These are phyloP conservation scores for Carettochelys insculpta DNA, from an alignment of 2,113 vertebrate species.

Conservation along the genomic window DNA sequence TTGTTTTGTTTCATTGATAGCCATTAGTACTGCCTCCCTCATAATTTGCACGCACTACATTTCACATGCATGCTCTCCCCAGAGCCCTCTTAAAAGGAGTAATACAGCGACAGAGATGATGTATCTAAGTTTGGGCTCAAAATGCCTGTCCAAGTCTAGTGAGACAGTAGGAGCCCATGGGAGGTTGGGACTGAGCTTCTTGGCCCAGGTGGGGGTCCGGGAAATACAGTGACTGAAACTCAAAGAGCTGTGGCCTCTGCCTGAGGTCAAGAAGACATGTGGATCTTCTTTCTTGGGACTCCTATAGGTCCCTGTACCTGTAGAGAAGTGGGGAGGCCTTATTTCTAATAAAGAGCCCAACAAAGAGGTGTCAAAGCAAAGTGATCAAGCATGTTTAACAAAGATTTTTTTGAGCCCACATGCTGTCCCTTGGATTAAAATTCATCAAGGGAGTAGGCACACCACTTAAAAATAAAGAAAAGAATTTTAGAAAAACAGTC, in stretches of 20 bases:
- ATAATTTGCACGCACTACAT: background rate
- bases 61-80: background rate
- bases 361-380: background rate
- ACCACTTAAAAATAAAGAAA: background rate
- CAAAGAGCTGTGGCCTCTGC: background rate
- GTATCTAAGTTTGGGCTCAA: background rate
- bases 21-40: fast-evolving
- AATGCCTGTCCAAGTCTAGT: background rate
- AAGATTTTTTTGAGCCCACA: background rate
- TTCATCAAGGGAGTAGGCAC: background rate
- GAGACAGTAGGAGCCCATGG: background rate
- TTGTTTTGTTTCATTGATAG: background rate
- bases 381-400: background rate
- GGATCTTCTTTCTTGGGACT: background rate
- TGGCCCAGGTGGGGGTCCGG: background rate
- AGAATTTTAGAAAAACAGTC: background rate
- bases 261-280: background rate
- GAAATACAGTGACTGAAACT: background rate
- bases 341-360: background rate
- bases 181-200: background rate
- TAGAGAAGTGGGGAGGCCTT: background rate
- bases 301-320: fast-evolving
- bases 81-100: background rate
- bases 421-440: background rate
- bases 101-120: background rate